A percentile compares a stretch with the other conserved stretches of the same genome.
These are phyloP conservation scores for Glyptemys insculpta DNA, from an alignment of 2,797 vertebrate species.

Conservation along the genomic window DNA sequence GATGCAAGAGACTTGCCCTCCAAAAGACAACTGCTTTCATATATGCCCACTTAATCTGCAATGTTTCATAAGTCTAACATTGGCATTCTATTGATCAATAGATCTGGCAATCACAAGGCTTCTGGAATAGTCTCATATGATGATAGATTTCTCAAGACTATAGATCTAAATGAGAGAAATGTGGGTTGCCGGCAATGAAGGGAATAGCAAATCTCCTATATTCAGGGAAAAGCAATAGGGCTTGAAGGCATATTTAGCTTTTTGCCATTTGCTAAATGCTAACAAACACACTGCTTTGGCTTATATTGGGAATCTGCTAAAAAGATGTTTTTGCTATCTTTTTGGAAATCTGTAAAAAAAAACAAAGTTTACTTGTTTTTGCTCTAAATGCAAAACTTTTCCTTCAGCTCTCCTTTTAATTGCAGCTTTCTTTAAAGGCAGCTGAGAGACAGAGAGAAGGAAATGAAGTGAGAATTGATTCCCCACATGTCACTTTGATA, in stretches of 20 bases:
- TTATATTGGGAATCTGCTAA: neutral
- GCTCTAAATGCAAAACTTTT: neutral
- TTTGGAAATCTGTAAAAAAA: rapidly evolving
- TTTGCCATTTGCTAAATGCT: neutral
- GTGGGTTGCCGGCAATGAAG: neutral
- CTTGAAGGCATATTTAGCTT: neutral
- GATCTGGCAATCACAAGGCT: neutral
- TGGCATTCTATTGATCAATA: neutral
- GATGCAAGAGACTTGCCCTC: neutral
- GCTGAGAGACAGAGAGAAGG: neutral
- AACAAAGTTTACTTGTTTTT: neutral
- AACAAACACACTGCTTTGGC: neutral
- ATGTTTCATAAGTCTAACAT: neutral
- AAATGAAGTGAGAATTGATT: slow-evolving; percentile 42
- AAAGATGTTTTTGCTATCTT: neutral
- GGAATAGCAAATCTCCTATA: neutral
- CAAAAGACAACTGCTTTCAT: neutral
- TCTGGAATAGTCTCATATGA: neutral
- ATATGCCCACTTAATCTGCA: neutral
- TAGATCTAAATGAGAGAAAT: neutral
- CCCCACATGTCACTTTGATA: neutral
- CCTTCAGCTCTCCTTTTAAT: neutral
- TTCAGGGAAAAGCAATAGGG: neutral
- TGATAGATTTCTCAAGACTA: neutral
- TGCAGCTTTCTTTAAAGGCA: neutral